Evolutionary conservation across 2,888 invertebrate species (phyloP).

Genomic region (Latrodectus elegans): DNA sequence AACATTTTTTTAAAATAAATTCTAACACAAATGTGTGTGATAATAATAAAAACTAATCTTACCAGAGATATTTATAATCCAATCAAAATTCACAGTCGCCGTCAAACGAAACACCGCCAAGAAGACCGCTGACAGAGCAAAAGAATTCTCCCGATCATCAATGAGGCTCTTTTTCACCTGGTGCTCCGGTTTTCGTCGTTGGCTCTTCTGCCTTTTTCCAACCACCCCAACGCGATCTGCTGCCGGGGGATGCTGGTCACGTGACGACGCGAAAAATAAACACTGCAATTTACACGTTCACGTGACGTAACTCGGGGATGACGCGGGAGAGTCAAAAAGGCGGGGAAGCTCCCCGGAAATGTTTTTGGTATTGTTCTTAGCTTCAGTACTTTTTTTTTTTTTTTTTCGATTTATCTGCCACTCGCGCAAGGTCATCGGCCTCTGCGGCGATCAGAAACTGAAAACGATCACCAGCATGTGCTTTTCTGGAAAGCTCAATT

Average conservation of each 20-base stretch:
- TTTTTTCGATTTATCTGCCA: not conserved
- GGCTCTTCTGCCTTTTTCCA: not conserved
- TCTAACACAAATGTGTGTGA: too few relatives aligned
- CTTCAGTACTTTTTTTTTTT: not conserved
- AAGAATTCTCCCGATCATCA: too few relatives aligned
- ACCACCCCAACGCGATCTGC: not conserved
- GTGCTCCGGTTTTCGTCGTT: not conserved
- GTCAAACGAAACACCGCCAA: too few relatives aligned
- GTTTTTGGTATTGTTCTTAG: not conserved
- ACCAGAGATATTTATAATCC: not conserved
- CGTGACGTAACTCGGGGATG: slow-evolving; percentile 3
- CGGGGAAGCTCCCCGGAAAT: slow-evolving; percentile 2
- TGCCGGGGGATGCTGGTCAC: not conserved
- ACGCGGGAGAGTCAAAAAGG: not conserved
- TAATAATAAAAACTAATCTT: not conserved
- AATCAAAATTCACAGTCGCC: not conserved
- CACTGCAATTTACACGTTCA: slow-evolving; percentile 5
- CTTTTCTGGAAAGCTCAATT: too few relatives aligned
- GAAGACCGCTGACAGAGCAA: too few relatives aligned
- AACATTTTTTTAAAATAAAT: too few relatives aligned
- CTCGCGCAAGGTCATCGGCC: not conserved
- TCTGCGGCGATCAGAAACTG: not conserved
- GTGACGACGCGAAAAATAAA: slow-evolving; percentile 1
- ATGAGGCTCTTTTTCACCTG: not conserved
- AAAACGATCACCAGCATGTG: not conserved